Percentiles rank a stretch among this genome's conserved stretches.
phyloP scores from a whole-genome alignment of 2,113 vertebrate species.

The Rhegmatorhina hoffmannsi region DNA sequence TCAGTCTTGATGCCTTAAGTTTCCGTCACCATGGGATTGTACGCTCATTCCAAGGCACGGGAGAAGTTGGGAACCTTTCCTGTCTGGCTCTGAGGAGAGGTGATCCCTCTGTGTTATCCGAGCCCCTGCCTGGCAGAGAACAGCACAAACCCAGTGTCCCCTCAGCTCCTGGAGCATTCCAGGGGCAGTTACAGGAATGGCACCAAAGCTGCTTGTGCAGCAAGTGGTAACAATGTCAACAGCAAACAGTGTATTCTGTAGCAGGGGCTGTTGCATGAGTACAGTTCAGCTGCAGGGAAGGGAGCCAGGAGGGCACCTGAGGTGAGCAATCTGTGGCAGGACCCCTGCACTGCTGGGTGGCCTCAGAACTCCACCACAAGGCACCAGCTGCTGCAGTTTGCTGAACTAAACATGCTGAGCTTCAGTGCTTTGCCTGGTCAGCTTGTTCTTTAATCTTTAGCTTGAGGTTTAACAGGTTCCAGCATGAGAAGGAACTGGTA shows the following conservation, averaged over 20 bases:
- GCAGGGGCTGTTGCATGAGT: rapidly evolving
- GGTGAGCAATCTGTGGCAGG: neutral
- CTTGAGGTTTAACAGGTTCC: neutral
- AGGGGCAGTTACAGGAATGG: neutral
- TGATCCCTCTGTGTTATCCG: neutral
- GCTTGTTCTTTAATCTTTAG: neutral
- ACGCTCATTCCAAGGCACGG: neutral
- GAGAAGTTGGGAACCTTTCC: neutral
- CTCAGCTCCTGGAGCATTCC: neutral
- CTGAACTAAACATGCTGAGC: neutral
- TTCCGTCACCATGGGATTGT: rapidly evolving
- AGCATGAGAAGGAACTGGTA: neutral
- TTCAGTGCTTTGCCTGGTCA: neutral
- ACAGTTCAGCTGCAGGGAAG: neutral
- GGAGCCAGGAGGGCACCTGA: neutral
- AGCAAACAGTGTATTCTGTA: neutral
- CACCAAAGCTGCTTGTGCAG: neutral
- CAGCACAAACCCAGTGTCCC: rapidly evolving
- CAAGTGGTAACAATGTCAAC: neutral
- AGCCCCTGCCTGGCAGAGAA: neutral
- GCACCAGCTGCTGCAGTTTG: neutral
- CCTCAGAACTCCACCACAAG: rapidly evolving
- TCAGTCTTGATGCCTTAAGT: neutral
- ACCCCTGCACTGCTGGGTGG: too few relatives aligned
- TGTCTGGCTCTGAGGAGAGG: neutral